These are phyloP conservation scores for Leistus spinibarbis DNA, from an alignment of 2,888 invertebrate genomes.

Conservation along the genomic window DNA sequence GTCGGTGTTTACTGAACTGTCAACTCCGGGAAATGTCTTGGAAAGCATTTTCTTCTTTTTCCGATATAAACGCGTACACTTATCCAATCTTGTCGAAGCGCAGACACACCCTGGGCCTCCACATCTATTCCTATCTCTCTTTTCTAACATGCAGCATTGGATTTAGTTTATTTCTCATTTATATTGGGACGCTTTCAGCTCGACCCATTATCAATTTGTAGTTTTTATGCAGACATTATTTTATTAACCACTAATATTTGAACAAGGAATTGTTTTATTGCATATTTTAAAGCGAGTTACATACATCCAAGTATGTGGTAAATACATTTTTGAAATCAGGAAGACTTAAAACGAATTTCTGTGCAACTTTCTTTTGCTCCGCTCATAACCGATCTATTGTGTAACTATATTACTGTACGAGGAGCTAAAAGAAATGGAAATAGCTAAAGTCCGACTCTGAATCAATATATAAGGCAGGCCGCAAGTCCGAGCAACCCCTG, in stretches of 20 bases:
- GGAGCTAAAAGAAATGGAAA: not conserved
- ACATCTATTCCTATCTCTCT: not conserved
- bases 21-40: constrained; percentile 57
- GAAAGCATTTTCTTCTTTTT: constrained; percentile 57
- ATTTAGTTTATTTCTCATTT: not conserved
- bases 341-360: no score
- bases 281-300: no score
- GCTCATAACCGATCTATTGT: no score
- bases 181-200: no score
- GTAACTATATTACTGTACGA: no score
- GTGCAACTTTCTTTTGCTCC: no score
- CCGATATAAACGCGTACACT: constrained; percentile 54
- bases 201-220: no score
- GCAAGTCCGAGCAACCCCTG: not conserved
- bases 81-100: constrained; percentile 54
- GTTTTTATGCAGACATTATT: not conserved
- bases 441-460: not conserved
- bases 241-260: no score
- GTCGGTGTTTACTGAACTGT: constrained; percentile 59
- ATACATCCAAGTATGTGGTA: no score
- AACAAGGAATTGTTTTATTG: no score
- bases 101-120: constrained; percentile 11
- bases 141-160: not conserved
- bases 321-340: no score
- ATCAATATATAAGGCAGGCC: not conserved